phyloP scores from a whole-genome alignment of 2,888 invertebrate species.

The Dioctria rufipes region DNA sequence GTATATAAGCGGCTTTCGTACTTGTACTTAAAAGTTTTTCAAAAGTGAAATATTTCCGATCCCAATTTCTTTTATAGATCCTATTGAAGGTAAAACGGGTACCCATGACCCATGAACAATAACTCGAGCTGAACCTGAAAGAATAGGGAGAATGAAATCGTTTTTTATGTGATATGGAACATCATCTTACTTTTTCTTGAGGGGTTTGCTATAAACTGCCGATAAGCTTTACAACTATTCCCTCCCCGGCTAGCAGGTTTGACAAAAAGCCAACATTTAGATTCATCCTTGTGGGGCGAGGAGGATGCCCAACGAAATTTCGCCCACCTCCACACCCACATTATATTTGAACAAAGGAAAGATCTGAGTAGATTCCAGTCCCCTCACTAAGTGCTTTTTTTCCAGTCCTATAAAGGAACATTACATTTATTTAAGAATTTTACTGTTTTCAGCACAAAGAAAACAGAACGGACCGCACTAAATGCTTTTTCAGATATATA shows the following conservation, averaged over 20 bases:
- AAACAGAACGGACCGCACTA: conserved; percentile 34
- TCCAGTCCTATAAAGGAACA: conserved; percentile 29
- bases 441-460: conserved; percentile 48
- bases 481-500: conserved; percentile 39
- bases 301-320: not conserved
- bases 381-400: conserved; percentile 48
- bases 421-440: conserved; percentile 54
- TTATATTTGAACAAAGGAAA: not conserved
- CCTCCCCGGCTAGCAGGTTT: conserved; percentile 16
- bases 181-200: not conserved
- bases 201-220: conserved; percentile 39
- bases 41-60: conserved; percentile 51
- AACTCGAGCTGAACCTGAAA: not conserved
- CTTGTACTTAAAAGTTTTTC: conserved; percentile 40
- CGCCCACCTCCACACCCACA: not conserved
- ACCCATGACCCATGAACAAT: conserved; percentile 36
- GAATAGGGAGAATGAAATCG: not conserved
- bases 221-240: conserved; percentile 50
- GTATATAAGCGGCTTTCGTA: conserved; percentile 15
- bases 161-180: not conserved
- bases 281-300: conserved; percentile 1
- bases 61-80: conserved; percentile 44
- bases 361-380: conserved; percentile 30
- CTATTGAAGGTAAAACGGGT: conserved; percentile 5
- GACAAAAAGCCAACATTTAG: conserved; percentile 48